Evolutionary conservation across 2,888 invertebrate species (phyloP).

Genomic region (Calephelis perditalis): DNA sequence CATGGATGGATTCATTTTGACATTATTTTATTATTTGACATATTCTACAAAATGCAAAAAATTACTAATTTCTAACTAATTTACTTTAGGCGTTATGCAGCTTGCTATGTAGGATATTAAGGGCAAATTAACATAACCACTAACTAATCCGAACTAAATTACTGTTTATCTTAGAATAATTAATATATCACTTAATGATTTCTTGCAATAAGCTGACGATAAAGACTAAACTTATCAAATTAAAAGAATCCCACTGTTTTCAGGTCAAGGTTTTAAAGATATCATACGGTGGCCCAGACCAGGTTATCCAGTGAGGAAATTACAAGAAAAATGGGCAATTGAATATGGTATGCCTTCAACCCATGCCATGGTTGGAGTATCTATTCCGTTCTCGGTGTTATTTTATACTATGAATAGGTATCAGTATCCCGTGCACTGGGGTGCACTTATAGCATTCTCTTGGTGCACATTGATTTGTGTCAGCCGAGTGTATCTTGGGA

Average conservation of each 20-base stretch:
- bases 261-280: constrained; percentile 93
- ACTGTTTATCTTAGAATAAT: no score
- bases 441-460: constrained; percentile 75
- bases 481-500: constrained; percentile 93
- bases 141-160: no score
- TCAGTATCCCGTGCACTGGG: constrained; percentile 81
- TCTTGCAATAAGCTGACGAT: no score
- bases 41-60: no score
- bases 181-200: no score
- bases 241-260: constrained; percentile 23
- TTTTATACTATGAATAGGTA: constrained; percentile 89
- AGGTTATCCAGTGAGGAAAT: constrained; percentile 87
- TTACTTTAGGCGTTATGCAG: no score
- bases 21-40: no score
- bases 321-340: constrained; percentile 92
- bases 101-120: no score
- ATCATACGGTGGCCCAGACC: constrained; percentile 92
- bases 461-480: constrained; percentile 89
- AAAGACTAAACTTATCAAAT: neutral
- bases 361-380: constrained; percentile 94
- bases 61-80: no score
- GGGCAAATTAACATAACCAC: no score
- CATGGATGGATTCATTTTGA: no score
- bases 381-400: constrained; percentile 91
- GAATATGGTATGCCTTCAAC: constrained; percentile 98